Percentiles rank a stretch among this genome's conserved stretches.
Conservation (phyloP, 2,113 vertebrate genomes). For the Dicerorhinus sumatrensis region DNA sequence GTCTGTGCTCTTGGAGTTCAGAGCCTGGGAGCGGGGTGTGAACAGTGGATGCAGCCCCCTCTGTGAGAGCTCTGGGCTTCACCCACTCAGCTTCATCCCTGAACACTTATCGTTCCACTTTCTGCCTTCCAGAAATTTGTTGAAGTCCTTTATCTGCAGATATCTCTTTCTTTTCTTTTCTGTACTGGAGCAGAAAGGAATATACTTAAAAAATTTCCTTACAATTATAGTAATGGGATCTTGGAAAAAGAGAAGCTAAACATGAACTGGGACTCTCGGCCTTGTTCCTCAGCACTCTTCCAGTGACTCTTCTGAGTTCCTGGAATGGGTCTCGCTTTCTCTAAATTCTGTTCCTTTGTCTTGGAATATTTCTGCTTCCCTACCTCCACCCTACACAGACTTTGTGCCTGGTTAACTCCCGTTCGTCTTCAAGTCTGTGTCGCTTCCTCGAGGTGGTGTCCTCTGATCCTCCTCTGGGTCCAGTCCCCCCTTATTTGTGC, state of each 20-base stretch:
- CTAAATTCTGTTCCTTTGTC: not conserved
- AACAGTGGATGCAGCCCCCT: not conserved
- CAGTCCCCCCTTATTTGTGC: not conserved
- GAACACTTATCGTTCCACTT: not conserved
- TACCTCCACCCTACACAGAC: not conserved
- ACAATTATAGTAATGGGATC: not conserved
- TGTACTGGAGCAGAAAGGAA: not conserved
- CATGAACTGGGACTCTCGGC: fast-evolving
- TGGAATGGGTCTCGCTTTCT: not conserved
- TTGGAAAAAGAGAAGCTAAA: not conserved
- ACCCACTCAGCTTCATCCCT: too few species aligned
- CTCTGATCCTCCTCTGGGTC: not conserved
- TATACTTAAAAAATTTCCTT: not conserved
- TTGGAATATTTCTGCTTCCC: not conserved
- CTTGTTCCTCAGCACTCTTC: too few species aligned
- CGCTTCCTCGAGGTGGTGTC: fast-evolving
- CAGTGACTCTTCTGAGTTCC: not conserved
- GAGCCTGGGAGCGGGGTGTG: not conserved
- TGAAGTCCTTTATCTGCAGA: not conserved
- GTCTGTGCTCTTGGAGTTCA: not conserved
- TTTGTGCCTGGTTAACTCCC: not conserved
- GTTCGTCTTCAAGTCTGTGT: not conserved
- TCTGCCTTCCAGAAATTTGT: not conserved
- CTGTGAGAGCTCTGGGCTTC: not conserved
- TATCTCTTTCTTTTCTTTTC: not conserved